phyloP scores from a whole-genome alignment of 1,140 invertebrate species.

The Drosophila bifasciata region DNA sequence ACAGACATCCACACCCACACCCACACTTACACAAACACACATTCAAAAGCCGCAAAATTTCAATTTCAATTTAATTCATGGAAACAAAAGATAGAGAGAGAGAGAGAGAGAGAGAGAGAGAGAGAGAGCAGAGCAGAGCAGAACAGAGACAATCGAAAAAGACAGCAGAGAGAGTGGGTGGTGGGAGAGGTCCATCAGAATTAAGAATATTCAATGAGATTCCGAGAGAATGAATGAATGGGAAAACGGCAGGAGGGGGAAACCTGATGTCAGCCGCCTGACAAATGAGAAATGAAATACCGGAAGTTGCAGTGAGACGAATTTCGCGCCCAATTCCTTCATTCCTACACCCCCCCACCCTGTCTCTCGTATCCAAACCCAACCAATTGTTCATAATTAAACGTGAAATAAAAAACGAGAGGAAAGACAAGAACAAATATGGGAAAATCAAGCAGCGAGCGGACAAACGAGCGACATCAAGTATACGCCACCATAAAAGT shows the following conservation, averaged over 20 bases:
- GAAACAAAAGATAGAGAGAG: too few relatives aligned
- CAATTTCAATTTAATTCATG: conserved; percentile 73
- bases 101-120: conserved; percentile 11
- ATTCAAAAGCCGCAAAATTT: conserved; percentile 48
- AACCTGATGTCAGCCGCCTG: conserved; percentile 1
- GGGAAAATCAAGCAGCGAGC: conserved; percentile 35
- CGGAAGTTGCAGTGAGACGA: conserved; percentile 75
- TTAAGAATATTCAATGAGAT: conserved; percentile 22
- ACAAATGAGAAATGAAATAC: conserved; percentile 64
- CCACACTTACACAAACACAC: conserved; percentile 3
- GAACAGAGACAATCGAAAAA: too few relatives aligned
- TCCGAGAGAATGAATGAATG: conserved; percentile 34
- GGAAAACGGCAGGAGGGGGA: neutral
- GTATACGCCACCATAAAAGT: conserved; percentile 79
- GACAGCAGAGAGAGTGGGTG: conserved; percentile 8
- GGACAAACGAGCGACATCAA: conserved; percentile 57
- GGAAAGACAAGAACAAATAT: conserved; percentile 15
- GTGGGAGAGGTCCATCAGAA: neutral
- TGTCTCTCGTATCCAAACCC: neutral
- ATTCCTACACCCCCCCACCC: too few relatives aligned
- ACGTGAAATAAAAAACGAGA: conserved; percentile 12
- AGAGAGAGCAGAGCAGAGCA: too few relatives aligned
- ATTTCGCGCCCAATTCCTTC: conserved; percentile 47
- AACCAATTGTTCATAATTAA: conserved; percentile 77
- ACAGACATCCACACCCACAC: conserved; percentile 16